Evolutionary conservation across 2,113 vertebrate genomes (phyloP), one percentile per base, ranked within the genome.

Genomic region (Serilophus lunatus): DNA sequence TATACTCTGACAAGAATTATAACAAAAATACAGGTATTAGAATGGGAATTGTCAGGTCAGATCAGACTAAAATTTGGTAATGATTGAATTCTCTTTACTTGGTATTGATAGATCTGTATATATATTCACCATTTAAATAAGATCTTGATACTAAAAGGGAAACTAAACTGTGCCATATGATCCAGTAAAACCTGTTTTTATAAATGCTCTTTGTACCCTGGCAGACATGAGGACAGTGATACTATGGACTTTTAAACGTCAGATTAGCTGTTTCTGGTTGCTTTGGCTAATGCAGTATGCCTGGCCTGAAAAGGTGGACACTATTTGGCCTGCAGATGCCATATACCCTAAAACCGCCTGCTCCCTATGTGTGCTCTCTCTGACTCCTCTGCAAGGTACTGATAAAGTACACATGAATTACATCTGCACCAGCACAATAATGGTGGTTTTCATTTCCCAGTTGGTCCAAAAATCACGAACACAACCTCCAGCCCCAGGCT

Each of bases 351-450:
- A 18, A 74, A 5, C 17, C 45, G 29, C 25, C 26, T 44, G 29
- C 22, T 94, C 47, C 25, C 25, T 36, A 1, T 0, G 0, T 0
- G 0, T 66, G 42, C n/a, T 57, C 29, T 68, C 42, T 44, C 47
- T 65, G 64, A 31, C 38, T 47, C 13, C 18, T 18, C 9, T 3
- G 6, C 9, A 49, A 91, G 75, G 5, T 13, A 10, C 18, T 16
- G 9, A 31, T 38, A 26, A 47, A 51, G 35, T 20, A 19, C 31
- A 44, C 29, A 5, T 5, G 12, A 63, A 72, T 31, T 64, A 50
- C 18, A 40, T 13, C 35, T 35, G 47, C 33, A 54, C 16, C 7
- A 15, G 56, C 51, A 35, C 45, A 86, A 5, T 25, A 53, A 51
- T 1, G 13, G 8, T 35, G 18, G 18, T 44, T 82, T 90, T 89